Evolutionary conservation across 2,797 vertebrate genomes (phyloP), one percentile per base, ranked within the genome.

Genomic region (Ispidina picta): DNA sequence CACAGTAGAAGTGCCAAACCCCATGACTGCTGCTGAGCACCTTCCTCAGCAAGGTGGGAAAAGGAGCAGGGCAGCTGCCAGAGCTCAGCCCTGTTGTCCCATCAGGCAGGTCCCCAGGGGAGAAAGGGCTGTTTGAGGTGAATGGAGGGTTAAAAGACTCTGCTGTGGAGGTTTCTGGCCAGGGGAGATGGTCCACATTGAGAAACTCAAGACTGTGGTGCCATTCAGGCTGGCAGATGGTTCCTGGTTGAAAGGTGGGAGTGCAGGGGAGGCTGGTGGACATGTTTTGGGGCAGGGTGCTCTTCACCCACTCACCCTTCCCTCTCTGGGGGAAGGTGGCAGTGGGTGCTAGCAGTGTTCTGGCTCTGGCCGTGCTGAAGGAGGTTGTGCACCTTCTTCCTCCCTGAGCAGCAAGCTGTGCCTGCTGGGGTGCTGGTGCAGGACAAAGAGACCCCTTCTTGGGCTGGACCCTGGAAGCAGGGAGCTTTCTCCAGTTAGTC

Each of bases 391-490:
- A 23, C 39, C 16, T 52, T 39, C 23, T 46, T 46, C 25, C 29
- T 75, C 12, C 48, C 33, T 29, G 8, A 39, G 37, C 35, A n/a
- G 21, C 2, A 5, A 64, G 10, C 15, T 0, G 2, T 23, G 60
- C 18, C 21, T 68, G 37, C 25, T 37, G 59, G 49, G 8, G 41
- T 31, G 39, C 33, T 64, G 49, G 20, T 71, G 54, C 22, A 51
- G 46, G 25, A 19, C 0, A 0, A 10, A 26, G 16, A 0, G 2
- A 22, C 20, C 15, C 41, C 85, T 59, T 25, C 49, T 44, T 41
- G 33, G 31, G n/a, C n/a, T 22, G 22, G 23, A 39, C 17, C 23
- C 15, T 83, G 35, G 16, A 18, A 86, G 63, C 35, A 55, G 12
- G 1, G 12, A 81, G 13, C 25, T 79, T 82, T 72, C 74, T 62